Conservation (phyloP, 2,113 vertebrate species). For the Potamarius usumacintae region DNA sequence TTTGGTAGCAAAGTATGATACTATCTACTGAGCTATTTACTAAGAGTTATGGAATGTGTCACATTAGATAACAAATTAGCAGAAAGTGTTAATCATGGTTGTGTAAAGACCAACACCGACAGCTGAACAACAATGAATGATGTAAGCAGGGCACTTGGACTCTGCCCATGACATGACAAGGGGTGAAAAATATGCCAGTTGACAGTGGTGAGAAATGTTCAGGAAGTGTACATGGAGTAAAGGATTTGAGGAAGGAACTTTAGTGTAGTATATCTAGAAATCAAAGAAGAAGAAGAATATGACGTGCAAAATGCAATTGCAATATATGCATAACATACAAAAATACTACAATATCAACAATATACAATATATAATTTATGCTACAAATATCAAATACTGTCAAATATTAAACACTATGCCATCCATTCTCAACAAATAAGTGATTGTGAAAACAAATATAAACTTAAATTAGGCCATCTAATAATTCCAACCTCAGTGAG, state of each 20-base stretch:
- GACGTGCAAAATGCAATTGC: not conserved
- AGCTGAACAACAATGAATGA: slow-evolving; percentile 29
- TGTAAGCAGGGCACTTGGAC: not conserved
- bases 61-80: slow-evolving; percentile 14
- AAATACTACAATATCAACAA: not conserved
- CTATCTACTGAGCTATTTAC: not conserved
- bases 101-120: slow-evolving; percentile 32
- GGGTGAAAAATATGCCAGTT: not conserved
- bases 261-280: slow-evolving; percentile 27
- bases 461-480: not conserved
- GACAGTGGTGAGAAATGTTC: slow-evolving; percentile 5
- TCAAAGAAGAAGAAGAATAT: slow-evolving; percentile 28
- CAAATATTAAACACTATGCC: not conserved
- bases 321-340: no score
- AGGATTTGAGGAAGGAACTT: slow-evolving; percentile 7
- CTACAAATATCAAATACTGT: not conserved
- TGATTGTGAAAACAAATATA: not conserved
- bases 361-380: not conserved
- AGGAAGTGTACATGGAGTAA: slow-evolving; percentile 24
- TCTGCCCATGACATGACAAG: slow-evolving; percentile 4
- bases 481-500: not conserved
- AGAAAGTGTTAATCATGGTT: slow-evolving; percentile 35
- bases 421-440: slow-evolving; percentile 12
- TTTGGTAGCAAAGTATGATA: not conserved
- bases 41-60: not conserved